Percentiles rank a stretch among this genome's conserved stretches.
These are phyloP conservation scores for Drosophila asahinai DNA, from an alignment of 1,140 invertebrate species.

Conservation along the genomic window DNA sequence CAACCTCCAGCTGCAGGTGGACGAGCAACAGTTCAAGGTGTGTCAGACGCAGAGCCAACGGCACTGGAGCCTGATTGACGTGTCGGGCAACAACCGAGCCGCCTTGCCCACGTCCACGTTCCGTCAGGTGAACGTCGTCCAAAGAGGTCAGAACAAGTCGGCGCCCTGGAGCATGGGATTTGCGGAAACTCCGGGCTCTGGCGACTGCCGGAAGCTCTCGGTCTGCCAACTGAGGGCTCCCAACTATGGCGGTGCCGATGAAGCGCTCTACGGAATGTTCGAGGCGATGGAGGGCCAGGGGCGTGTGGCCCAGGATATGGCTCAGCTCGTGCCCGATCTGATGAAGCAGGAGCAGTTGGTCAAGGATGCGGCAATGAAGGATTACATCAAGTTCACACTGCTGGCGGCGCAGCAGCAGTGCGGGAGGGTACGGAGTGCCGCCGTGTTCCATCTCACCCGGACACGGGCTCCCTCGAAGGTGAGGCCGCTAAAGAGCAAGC, in stretches of 20 bases:
- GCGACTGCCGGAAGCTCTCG: slow-evolving; percentile 88
- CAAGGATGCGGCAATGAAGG: slow-evolving; percentile 89
- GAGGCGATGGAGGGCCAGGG: slow-evolving; percentile 90
- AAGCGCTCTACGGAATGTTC: slow-evolving; percentile 93
- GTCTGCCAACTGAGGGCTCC: slow-evolving; percentile 91
- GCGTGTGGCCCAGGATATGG: slow-evolving; percentile 86
- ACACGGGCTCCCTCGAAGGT: slow-evolving; percentile 86
- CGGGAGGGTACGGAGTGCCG: slow-evolving; percentile 90
- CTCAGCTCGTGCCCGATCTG: slow-evolving; percentile 90
- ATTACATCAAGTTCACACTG: slow-evolving; percentile 94
- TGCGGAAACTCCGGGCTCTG: slow-evolving; percentile 91
- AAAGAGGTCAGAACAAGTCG: slow-evolving; percentile 86
- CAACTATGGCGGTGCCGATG: slow-evolving; percentile 88
- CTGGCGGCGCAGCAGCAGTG: slow-evolving; percentile 91
- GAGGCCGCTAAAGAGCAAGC: slow-evolving; percentile 83
- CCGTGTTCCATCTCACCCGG: slow-evolving; percentile 90
- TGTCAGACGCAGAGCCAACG: slow-evolving; percentile 89
- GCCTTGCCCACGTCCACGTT: slow-evolving; percentile 88
- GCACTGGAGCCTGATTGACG: slow-evolving; percentile 92
- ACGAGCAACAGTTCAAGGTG: slow-evolving; percentile 91
- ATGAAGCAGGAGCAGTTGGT: slow-evolving; percentile 92
- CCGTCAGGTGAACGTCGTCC: slow-evolving; percentile 85
- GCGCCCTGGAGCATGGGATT: slow-evolving; percentile 92
- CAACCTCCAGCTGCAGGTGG: slow-evolving; percentile 92
- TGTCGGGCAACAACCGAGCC: slow-evolving; percentile 90